Base-by-base conservation (phyloP, 2,113 vertebrate genomes). In the Oncorhynchus kisutch region DNA sequence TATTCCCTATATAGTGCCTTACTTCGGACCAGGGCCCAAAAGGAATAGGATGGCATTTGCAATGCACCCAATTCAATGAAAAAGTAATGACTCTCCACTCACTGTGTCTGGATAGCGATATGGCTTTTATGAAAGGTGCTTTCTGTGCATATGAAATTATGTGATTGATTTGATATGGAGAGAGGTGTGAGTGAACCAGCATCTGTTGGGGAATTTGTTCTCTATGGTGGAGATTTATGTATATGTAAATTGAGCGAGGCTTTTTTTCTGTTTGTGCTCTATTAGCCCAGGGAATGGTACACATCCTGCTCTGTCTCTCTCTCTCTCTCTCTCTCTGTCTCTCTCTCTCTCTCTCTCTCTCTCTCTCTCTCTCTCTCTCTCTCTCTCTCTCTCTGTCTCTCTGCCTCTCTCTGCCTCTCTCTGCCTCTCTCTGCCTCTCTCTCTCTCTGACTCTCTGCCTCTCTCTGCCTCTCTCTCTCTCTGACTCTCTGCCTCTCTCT, bases 331-430 rank as follows among this genome's bases (percentile, higher is more conserved):
- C 5, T 24, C 14, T 12, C 8, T 24, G 4, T 64, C n/a, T 60
- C 29, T 20, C n/a, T 60, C 12, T 5, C 4, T 60, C 4, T 20
- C 12, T 2, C 54, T 57, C 14, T 57, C 59, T 62, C n/a, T 24
- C 8, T 9, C 1, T 2, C 14, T 57, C 0, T 57, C 2, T 62
- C n/a, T 62, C n/a, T 22, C 1, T 5, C 1, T 24, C 22, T 66
- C 1, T 25, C 7, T 31, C 18, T 11, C 0, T 20, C 11, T 1
- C 4, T 31, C 16, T 3, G 16, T 0, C 20, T 71, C 16, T 22
- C 39, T 75, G 18, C 86, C 85, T 67, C 77, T 79, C 88, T 87
- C 51, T 45, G 31, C 79, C 25, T 27, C 25, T 25, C 25, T 25
- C 27, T 27, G 2, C 0, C 27, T 27, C 25, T 27, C 25, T 27